Base-by-base conservation (phyloP, 64 coral and sea anemone species). In the Montipora capricornis region DNA sequence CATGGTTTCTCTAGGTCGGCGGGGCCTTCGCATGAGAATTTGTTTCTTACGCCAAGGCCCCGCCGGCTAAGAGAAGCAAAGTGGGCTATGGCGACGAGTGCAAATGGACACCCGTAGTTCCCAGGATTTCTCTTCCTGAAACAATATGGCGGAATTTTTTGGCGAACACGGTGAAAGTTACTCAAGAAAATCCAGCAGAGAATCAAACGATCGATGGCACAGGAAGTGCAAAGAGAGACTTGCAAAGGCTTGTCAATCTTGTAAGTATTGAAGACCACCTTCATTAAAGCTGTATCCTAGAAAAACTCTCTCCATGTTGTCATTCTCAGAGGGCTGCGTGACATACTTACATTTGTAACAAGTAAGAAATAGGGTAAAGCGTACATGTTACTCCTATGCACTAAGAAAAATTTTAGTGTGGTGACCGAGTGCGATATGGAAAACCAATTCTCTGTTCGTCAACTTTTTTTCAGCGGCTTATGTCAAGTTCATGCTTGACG, bases 401-500 rank as follows among this genome's bases (percentile, higher is more conserved):
- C 37, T 37, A 37, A 2, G 37, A 37, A 37, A 37, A 37, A 37
- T 37, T 37, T 37, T 37, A 37, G 37, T 37, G 37, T 37, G 37
- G 37, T 37, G 37, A 37, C 37, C 2, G 37, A 37, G 37, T 37
- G 37, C 37, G 37, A 37, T 37, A 37, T 37, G 37, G 37, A 37
- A 37, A 37, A 37, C 44, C 20, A 44, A 15, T 79, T 76, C 4
- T 69, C 37, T 46, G 47, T 16, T 76, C 4, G 12, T 47, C 26
- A 76, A 47, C 5, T 78, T 88, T 81, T 5, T 52, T 90, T 92
- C 22, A 95, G 94, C 94, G 15, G 24, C 94, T 48, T 95, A 95
- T 81, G 94, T 95, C 8, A 92, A 69, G 44, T 95, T 95, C 48
- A 95, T 95, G 94, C 55, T 95, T 17, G 57, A 95, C 10, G 90